Evolutionary conservation across 2,888 invertebrate genomes (phyloP).

Genomic region (Rhimphoctona megacephalus): DNA sequence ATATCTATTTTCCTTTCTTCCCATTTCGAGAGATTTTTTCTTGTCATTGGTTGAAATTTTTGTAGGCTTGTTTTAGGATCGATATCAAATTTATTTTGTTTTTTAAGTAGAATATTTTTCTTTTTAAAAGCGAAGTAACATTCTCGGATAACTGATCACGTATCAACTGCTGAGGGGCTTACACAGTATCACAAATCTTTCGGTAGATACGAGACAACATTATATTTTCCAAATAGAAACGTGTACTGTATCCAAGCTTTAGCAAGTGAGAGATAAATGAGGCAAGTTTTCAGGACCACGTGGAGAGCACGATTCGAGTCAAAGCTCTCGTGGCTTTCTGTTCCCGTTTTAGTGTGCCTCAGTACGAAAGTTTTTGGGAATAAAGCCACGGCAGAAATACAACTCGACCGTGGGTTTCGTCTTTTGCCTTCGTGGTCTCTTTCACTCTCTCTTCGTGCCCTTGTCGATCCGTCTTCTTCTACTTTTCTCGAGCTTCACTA

Average conservation of each 20-base stretch:
- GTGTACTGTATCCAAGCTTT: constrained; percentile 50
- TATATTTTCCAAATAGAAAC: constrained; percentile 44
- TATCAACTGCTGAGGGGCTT: not conserved
- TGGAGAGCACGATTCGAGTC: constrained; percentile 70
- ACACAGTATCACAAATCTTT: constrained; percentile 5
- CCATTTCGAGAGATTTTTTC: constrained; percentile 20
- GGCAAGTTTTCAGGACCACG: constrained; percentile 79
- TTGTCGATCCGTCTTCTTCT: constrained; percentile 65
- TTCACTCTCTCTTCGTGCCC: constrained; percentile 57
- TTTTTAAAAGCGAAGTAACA: not conserved
- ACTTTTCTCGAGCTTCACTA: constrained; percentile 56
- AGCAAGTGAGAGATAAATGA: constrained; percentile 73
- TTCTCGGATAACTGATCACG: not conserved
- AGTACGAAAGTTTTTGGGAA: constrained; percentile 76
- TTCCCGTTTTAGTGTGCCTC: constrained; percentile 51
- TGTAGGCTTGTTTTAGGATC: constrained; percentile 1
- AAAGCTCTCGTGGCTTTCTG: constrained; percentile 64
- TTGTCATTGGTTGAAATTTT: not conserved
- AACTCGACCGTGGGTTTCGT: constrained; percentile 52
- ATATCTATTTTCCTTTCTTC: not conserved
- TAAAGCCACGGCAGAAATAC: constrained; percentile 63
- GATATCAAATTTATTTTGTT: constrained; percentile 31
- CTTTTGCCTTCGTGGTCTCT: constrained; percentile 53
- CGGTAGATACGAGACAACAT: constrained; percentile 35
- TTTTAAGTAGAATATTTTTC: constrained; percentile 17